A percentile compares a stretch with the other conserved stretches of the same genome.
Conservation (phyloP, 2,113 vertebrate species). For the Caracal caracal region DNA sequence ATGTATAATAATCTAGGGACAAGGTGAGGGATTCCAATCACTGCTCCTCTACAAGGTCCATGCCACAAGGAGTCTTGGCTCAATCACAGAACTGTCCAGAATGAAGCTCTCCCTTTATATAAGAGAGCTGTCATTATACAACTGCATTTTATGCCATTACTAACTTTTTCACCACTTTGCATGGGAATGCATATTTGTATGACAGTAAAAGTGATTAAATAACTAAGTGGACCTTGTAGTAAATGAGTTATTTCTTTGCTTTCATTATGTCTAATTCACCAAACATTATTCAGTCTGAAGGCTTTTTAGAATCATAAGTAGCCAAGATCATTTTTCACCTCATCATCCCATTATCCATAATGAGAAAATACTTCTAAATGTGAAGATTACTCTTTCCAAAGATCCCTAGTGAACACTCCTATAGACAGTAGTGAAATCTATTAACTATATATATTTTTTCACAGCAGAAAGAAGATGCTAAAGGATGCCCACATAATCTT, state of each 20-base stretch:
- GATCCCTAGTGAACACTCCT: constrained; percentile 81
- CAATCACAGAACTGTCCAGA: background rate
- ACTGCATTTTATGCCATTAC: constrained; percentile 73
- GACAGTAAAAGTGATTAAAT: constrained; percentile 83
- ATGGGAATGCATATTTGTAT: constrained; percentile 72
- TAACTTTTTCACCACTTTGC: constrained; percentile 77
- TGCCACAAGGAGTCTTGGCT: background rate
- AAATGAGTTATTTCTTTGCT: constrained; percentile 87
- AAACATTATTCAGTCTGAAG: constrained; percentile 84
- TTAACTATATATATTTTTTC: constrained; percentile 72
- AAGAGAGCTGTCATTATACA: background rate
- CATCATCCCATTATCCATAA: constrained; percentile 88
- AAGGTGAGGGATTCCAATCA: background rate
- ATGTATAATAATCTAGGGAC: background rate
- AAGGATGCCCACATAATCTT: constrained; percentile 4
- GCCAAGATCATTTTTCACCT: constrained; percentile 86
- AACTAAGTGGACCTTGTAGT: constrained; percentile 84
- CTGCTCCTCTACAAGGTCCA: background rate
- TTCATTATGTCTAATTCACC: constrained; percentile 86
- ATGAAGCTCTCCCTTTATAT: constrained; percentile 23
- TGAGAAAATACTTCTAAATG: constrained; percentile 87
- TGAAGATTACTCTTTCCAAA: constrained; percentile 84
- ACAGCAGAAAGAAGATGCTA: constrained; percentile 37
- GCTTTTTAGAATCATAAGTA: constrained; percentile 85
- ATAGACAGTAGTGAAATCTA: constrained; percentile 75